Base-by-base conservation (phyloP, 2,888 invertebrate species). In the Nymphalis c-album region DNA sequence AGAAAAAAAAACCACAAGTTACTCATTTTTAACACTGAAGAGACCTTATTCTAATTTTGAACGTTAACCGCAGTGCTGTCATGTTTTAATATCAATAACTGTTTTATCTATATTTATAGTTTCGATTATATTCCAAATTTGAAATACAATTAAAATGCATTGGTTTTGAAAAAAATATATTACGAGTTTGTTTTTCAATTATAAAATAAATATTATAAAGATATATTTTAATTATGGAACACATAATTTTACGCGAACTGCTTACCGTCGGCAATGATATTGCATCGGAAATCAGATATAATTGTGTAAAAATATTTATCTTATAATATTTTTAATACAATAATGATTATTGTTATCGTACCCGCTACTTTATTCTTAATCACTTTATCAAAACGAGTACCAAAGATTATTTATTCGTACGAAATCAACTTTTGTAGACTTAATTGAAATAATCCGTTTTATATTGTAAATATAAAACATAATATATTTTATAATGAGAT, bases 221-320 rank as follows among this genome's bases (percentile, higher is more conserved):
- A 46, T 18, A 47, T 47, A 31, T 22, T 45, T 63, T 26, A 18
- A 18, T 22, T 55, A 6, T 2, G 46, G 20, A 53, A n/a, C n/a
- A 46, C 40, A 5, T 31, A 13, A 7, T 18, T 45, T 20, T 40
- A 53, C 60, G 55, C 57, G 48, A 46, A n/a, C 17, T 64, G 58
- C 61, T 68, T 67, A 60, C 73, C 73, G 73, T 60, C 72, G 73
- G 73, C 72, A 59, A 35, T 35, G 67, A 55, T 58, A 60, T 50
- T 22, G 40, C 7, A 35, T 60, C 22, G 35, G 31, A 62, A 68
- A 68, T 64, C 47, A 63, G 55, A 40, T 40, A 57, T 57, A 40
- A 65, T 59, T 55, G 22, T 60, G 31, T 46, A 50, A 65, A 63
- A 48, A 16, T 20, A 4, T 40, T 64, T 67, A 69, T 69, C 57